Base-by-base conservation (phyloP, 2,113 vertebrate species). In the Pachycephala philippinensis region DNA sequence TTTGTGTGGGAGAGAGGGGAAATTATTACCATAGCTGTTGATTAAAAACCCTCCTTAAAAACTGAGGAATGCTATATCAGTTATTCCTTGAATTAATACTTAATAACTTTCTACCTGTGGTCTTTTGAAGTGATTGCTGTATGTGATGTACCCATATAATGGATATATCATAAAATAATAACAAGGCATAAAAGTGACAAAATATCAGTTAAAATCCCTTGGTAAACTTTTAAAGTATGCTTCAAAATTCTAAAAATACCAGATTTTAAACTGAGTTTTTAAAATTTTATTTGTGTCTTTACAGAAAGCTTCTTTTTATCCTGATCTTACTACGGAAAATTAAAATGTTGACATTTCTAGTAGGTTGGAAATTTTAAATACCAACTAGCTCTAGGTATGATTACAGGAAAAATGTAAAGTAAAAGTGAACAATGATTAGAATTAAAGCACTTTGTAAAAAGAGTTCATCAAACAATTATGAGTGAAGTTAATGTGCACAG, bases 1-100 rank as follows among this genome's bases (percentile, higher is more conserved):
- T 76, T 54, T 1, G 0, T 39, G 13, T n/a, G 17, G 24, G 20
- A n/a, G 9, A 65, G 7, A 28, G 23, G 27, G 10, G 8, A 39
- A 63, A 74, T 23, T 47, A 13, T 33, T 52, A 33, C 6, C 12
- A 10, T 42, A 42, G 33, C 4, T 63, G 9, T 31, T 60, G 35
- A 35, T 79, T 79, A 30, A 79, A 89, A 74, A 4, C 18, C 6
- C 13, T 64, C 10, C 49, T 35, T 57, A 56, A 57, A 89, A 66
- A 10, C 10, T 42, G 27, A 78, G 15, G 13, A 53, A 18, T 60
- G 6, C 60, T 54, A 8, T 40, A 27, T 42, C 28, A 60, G 10
- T 52, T 76, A 71, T 9, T 66, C 10, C 11, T 77, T 68, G 11
- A 76, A 81, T 57, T 61, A 30, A 35, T 53, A 21, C 5, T 54